phyloP scores from a whole-genome alignment of 2,888 invertebrate genomes.

The Clistopyga incitator region DNA sequence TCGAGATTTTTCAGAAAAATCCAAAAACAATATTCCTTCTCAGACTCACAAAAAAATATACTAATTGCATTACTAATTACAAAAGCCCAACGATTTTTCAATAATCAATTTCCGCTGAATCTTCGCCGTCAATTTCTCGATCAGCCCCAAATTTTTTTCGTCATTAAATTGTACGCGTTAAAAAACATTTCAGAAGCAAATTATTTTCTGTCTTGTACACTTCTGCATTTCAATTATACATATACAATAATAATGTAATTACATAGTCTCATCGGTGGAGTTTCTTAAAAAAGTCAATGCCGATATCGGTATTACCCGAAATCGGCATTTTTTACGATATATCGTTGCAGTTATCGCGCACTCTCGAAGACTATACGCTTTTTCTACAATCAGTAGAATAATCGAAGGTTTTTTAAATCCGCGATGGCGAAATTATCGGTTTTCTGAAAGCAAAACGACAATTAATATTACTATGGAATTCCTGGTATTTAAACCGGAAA shows the following conservation, averaged over 20 bases:
- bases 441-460: conserved; percentile 33
- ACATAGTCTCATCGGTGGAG: conserved; percentile 31
- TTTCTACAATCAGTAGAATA: conserved; percentile 44
- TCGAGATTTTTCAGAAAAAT: too few species aligned
- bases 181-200: not conserved
- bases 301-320: not conserved
- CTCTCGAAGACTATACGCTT: conserved; percentile 32
- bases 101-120: too few species aligned
- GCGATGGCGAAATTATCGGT: not conserved
- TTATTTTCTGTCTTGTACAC: conserved; percentile 7
- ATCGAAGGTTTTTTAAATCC: not conserved
- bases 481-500: too few species aligned
- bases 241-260: conserved; percentile 18
- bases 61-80: too few species aligned
- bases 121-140: too few species aligned
- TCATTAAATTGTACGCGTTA: too few species aligned
- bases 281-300: conserved; percentile 12
- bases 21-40: too few species aligned
- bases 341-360: conserved; percentile 10
- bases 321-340: not conserved
- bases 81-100: too few species aligned
- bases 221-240: conserved; percentile 47
- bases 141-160: too few species aligned
- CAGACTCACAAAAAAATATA: too few species aligned
- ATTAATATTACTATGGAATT: not conserved